Base-by-base conservation (phyloP, 2,888 invertebrate genomes). In the Danaus chrysippus region DNA sequence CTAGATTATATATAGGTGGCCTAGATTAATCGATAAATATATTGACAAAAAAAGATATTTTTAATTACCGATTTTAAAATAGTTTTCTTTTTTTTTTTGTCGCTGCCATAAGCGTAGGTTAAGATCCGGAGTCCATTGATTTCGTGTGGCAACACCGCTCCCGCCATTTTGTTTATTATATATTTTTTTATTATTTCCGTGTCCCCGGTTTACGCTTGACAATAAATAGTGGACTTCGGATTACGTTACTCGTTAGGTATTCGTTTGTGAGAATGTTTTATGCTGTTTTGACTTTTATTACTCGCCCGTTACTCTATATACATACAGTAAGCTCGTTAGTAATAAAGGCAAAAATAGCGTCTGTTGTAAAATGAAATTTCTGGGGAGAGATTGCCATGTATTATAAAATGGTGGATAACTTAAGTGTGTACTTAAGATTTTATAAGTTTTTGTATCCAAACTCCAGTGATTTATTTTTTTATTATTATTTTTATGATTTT, bases 21-120 rank as follows among this genome's bases (percentile, higher is more conserved):
- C 73, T 78, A 81, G 80, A 73, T 68, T 76, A 75, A 73, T 79
- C 76, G 70, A 77, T 77, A 78, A 74, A 79, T 80, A 76, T 82
- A 82, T 82, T 71, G 73, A 83, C 83, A 83, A 76, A 83, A 76
- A 83, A 84, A 83, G 83, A 90, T 88, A 88, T 90, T 89, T 88
- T 89, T 86, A 81, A 82, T 79, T 81, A 79, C 78, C 59, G 70
- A 78, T 75, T 78, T 74, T 73, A 74, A n/a, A 76, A 71, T 65
- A 61, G 65, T 70, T 70, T 66, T 73, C 72, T 77, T 78, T 70
- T 66, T 73, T 72, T 77, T 78, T 76, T 76, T 80, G 76, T 81
- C 78, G 84, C 86, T 87, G 87, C 86, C 87, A 86, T 86, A 85
- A 81, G 82, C 79, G 73, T 83, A 82, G 80, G 66, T 61, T 70